A percentile compares a stretch with the other conserved stretches of the same genome.
Evolutionary conservation across 2,797 vertebrate species (phyloP).

Genomic region (Poliocrania exsul): DNA sequence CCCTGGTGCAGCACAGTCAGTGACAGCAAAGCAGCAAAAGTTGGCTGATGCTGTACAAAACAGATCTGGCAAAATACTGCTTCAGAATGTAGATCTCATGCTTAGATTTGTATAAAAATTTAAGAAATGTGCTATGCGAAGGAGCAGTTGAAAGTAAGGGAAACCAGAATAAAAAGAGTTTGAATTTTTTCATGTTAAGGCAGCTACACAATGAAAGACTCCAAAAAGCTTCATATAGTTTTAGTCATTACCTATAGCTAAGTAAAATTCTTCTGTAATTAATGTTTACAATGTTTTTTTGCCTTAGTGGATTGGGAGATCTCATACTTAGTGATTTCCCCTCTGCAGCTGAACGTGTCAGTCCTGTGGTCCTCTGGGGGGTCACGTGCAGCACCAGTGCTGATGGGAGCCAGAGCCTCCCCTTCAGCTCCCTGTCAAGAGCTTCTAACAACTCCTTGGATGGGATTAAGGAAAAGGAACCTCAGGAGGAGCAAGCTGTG

Average conservation of each 20-base stretch:
- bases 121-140: background rate
- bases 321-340: background rate
- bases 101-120: background rate
- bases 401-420: background rate
- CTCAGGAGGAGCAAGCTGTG: background rate
- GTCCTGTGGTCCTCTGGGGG: background rate
- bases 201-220: background rate
- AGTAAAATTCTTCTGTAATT: background rate
- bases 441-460: background rate
- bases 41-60: background rate
- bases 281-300: background rate
- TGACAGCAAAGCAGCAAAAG: background rate
- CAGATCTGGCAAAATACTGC: background rate
- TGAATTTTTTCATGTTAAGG: background rate
- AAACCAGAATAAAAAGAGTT: background rate
- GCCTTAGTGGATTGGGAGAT: background rate
- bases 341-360: background rate
- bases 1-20: background rate
- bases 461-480: background rate
- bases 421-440: background rate
- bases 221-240: background rate
- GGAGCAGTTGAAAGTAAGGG: background rate
- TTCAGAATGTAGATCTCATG: background rate
- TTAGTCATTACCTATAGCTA: background rate
- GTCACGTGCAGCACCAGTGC: background rate